Evolutionary conservation across 2,113 vertebrate genomes (phyloP).

Genomic region (Ploceus nigricollis): DNA sequence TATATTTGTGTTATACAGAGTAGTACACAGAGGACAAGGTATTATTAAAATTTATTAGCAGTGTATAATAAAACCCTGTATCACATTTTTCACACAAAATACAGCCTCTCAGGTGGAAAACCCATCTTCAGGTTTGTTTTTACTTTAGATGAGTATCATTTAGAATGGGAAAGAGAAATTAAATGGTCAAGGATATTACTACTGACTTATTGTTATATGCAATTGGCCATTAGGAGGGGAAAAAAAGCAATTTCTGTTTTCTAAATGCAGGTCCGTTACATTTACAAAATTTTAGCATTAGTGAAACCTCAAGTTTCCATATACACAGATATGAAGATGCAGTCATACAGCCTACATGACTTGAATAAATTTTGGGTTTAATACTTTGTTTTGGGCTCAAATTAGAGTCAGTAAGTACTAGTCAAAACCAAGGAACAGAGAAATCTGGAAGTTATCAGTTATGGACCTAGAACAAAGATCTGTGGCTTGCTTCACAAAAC

Average conservation of each 20-base stretch:
- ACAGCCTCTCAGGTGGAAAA: not conserved
- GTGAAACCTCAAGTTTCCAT: not conserved
- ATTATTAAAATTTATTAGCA: not conserved
- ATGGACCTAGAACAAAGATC: too few relatives aligned
- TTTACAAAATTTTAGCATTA: not conserved
- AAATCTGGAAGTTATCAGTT: not conserved
- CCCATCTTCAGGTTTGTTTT: not conserved
- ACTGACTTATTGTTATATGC: not conserved
- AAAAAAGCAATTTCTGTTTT: not conserved
- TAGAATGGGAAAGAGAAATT: not conserved
- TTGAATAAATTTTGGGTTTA: not conserved
- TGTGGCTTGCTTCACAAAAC: not conserved
- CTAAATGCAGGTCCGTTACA: not conserved
- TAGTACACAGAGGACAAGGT: not conserved
- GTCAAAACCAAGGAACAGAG: not conserved
- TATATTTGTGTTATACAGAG: not conserved
- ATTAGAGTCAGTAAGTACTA: not conserved
- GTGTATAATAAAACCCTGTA: not conserved
- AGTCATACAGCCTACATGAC: not conserved
- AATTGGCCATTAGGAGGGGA: accelerated
- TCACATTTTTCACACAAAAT: not conserved
- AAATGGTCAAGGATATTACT: not conserved
- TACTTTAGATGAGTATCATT: not conserved
- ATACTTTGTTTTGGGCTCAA: not conserved
- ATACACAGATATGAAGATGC: not conserved